Evolutionary conservation across 30 jellyfish, hydroid and myxozoan genomes (phyloP).

Genomic region (Pelagia noctiluca): DNA sequence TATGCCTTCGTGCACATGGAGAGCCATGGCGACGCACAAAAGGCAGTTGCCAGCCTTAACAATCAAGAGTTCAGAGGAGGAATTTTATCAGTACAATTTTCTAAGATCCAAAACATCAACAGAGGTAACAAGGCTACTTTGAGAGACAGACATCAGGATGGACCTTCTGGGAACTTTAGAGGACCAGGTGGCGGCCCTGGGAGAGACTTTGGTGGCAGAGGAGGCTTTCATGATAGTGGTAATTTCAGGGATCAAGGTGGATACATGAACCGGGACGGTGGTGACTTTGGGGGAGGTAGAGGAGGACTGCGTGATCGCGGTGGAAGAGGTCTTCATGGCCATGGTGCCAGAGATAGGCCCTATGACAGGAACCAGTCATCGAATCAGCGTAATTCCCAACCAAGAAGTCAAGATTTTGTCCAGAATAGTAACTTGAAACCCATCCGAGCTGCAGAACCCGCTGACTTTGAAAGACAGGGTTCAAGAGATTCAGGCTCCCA

Average conservation of each 20-base stretch:
- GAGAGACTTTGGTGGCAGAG: slow-evolving; percentile 55
- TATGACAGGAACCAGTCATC: slow-evolving; percentile 47
- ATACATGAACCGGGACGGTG: slow-evolving; percentile 30
- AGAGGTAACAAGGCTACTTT: slow-evolving; percentile 52
- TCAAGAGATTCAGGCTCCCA: too few relatives aligned
- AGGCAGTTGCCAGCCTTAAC: slow-evolving; percentile 80
- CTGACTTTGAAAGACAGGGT: slow-evolving; percentile 6
- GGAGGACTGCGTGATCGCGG: slow-evolving; percentile 49
- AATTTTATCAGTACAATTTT: slow-evolving; percentile 60
- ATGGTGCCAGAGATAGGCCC: slow-evolving; percentile 55
- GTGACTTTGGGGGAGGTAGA: slow-evolving; percentile 55
- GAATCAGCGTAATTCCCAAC: not conserved
- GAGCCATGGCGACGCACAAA: slow-evolving; percentile 73
- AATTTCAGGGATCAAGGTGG: slow-evolving; percentile 31
- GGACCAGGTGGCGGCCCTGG: slow-evolving; percentile 42
- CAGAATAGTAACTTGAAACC: slow-evolving; percentile 44
- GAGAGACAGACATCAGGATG: slow-evolving; percentile 39
- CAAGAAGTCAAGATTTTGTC: not conserved
- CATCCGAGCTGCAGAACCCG: slow-evolving; percentile 25
- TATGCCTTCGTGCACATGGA: slow-evolving; percentile 91
- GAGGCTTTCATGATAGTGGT: slow-evolving; percentile 23
- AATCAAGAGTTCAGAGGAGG: slow-evolving; percentile 56
- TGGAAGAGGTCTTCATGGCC: not conserved
- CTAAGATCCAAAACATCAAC: slow-evolving; percentile 63
- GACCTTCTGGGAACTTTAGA: slow-evolving; percentile 9